Percentiles rank a stretch among this genome's conserved stretches.
phyloP scores from a whole-genome alignment of 2,797 vertebrate genomes.

The Aphelocoma californica region DNA sequence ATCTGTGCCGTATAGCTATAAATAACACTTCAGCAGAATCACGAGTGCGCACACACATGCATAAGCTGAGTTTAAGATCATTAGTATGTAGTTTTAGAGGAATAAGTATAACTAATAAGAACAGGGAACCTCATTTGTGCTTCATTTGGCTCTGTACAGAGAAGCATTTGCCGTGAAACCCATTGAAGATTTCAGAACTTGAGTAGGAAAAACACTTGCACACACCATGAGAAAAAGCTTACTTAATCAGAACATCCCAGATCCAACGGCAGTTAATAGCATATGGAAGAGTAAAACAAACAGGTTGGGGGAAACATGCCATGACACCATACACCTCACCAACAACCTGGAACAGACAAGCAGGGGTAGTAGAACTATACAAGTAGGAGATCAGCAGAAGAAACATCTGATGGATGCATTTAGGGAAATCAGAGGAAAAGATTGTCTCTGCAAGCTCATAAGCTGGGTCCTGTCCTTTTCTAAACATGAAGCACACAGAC shows the following conservation, averaged over 20 bases:
- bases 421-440: neutral
- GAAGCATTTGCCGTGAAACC: neutral
- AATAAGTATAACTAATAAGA: neutral
- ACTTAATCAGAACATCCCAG: neutral
- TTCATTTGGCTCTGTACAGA: neutral
- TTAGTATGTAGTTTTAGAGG: neutral
- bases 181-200: neutral
- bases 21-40: constrained; percentile 52
- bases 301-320: neutral
- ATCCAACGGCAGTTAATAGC: neutral
- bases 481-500: neutral
- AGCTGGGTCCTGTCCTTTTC: neutral
- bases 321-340: neutral
- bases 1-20: constrained; percentile 57
- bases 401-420: neutral
- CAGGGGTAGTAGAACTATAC: neutral
- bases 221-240: neutral
- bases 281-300: neutral
- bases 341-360: neutral
- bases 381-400: neutral
- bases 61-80: neutral
- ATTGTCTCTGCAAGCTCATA: neutral
- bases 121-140: neutral
- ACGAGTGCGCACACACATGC: constrained; percentile 23
- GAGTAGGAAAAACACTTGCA: neutral